These are phyloP conservation scores for Dysidea cf. avara DNA, from an alignment of 37 sponge, comb jelly and placozoan species.

Conservation along the genomic window DNA sequence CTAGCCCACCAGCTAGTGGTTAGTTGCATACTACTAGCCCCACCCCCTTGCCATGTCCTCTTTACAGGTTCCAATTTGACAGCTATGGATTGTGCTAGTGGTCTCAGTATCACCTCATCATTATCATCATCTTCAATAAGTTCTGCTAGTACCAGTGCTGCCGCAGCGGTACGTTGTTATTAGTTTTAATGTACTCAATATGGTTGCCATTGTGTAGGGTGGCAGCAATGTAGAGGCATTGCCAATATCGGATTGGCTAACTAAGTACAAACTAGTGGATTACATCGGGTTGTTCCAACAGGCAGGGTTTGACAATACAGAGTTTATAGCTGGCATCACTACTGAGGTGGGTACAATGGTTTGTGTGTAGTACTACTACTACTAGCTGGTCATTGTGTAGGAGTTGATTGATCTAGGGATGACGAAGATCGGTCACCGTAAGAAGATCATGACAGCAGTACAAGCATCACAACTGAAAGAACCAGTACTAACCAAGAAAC, in stretches of 20 bases:
- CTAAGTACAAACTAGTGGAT: slow-evolving; percentile 66
- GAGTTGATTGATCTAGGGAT: slow-evolving; percentile 84
- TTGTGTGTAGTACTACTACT: not conserved
- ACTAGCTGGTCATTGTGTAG: slow-evolving; percentile 29
- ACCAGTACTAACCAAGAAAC: slow-evolving; percentile 43
- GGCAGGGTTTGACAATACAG: slow-evolving; percentile 73
- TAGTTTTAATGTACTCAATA: not conserved
- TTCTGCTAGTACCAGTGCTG: slow-evolving; percentile 22
- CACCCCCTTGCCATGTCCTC: too few relatives aligned
- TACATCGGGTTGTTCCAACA: slow-evolving; percentile 49
- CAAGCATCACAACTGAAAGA: slow-evolving; percentile 42
- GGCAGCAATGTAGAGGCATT: slow-evolving; percentile 22
- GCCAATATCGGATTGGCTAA: slow-evolving; percentile 72
- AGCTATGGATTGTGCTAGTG: too few relatives aligned
- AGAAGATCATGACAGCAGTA: slow-evolving; percentile 74
- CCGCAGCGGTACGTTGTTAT: slow-evolving; percentile 29
- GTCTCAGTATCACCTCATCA: too few relatives aligned
- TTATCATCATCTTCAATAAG: slow-evolving; percentile 8
- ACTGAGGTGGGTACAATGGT: slow-evolving; percentile 30
- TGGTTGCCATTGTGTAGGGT: not conserved
- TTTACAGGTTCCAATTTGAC: too few relatives aligned
- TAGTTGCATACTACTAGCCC: too few relatives aligned
- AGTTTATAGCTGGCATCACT: slow-evolving; percentile 64
- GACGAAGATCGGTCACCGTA: slow-evolving; percentile 81
- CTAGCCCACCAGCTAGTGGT: too few relatives aligned